Base-by-base conservation (phyloP, 2,888 invertebrate species). In the Zaprionus obscuricornis region DNA sequence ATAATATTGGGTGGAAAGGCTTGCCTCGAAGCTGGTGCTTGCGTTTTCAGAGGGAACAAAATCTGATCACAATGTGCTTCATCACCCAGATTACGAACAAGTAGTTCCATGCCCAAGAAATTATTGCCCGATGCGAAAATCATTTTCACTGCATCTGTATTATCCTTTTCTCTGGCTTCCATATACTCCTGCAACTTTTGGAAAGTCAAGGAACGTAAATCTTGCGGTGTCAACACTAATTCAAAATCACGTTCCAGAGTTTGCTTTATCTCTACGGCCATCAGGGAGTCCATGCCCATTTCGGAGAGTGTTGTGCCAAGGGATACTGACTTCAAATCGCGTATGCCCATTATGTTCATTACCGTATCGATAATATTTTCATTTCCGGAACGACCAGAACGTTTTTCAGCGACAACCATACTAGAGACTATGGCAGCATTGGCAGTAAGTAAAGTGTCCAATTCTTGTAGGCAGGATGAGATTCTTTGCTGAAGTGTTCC, bases 211-310 rank as follows among this genome's bases (percentile, higher is more conserved):
- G 93, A 92, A 42, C 97, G 92, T 56, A 98, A 94, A 74, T 98
- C 97, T 86, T 96, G 95, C 3, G 97, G 94, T 0, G 96, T 94
- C 2, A 98, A 91, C 87, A 94, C 94, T 47, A 98, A 91, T 86
- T 98, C 97, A 87, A 95, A 97, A 88, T 97, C 96, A 76, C 97
- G 92, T 89, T 98, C 97, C 1, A 98, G 90, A 0, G 95, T 95
- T 90, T 98, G 97, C 78, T 98, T 98, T 73, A 99, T 97, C 90
- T 99, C 98, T 0, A 98, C 96, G 0, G 96, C 97, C 97, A 97
- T 98, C 92, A 98, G 94, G 1, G 98, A 98, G 91, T 99, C 98
- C 94, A 99, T 96, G 24, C 98, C 98, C 66, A 99, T 91, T 88
- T 98, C 98, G 1, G 96, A 96, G 1, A 99, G 91, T 0, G 94